Base-by-base conservation (phyloP, 2,113 vertebrate genomes). In the Alosa alosa region DNA sequence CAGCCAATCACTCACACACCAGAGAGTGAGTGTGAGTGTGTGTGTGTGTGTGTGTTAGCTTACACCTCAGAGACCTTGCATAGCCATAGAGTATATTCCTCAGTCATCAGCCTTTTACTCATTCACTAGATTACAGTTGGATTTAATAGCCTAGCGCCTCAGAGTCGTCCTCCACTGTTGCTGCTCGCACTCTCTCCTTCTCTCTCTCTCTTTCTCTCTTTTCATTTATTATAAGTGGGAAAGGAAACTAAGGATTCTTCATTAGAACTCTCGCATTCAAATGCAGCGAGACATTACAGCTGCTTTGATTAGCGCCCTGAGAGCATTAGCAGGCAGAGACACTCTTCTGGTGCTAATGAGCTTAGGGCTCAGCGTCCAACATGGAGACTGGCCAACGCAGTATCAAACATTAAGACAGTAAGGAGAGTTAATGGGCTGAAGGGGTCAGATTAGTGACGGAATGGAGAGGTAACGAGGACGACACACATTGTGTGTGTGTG, bases 281-380 rank as follows among this genome's bases (percentile, higher is more conserved):
- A 88, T 88, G 87, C 90, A 90, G 89, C 82, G 50, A 89, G 89
- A 87, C 87, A 78, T 84, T 83, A 91, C 87, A 84, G 90, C 90
- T 89, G 87, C 83, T 64, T 81, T 94, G 91, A 91, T 93, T 93
- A 93, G 89, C 89, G 88, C 87, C 87, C 89, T 84, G 86, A 89
- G 86, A 87, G 89, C 89, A 93, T 93, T 93, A 93, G 83, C 87
- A 87, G 90, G 85, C 92, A 86, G 90, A 89, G 88, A 88, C 86
- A 90, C 89, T 90, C 85, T 90, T 92, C 87, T 90, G 87, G 90
- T 91, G 83, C 75, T 85, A 44, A 83, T 49, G 78, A 86, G 46
- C 49, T 84, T 9, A 52, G 75, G 82, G 52, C 83, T 88, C 84
- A 57, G 83, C 47, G 64, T 25, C 64, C 64, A 68, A 31, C 2